Evolutionary conservation across 2,797 vertebrate genomes (phyloP), one percentile per base, ranked within the genome.

Genomic region (Gambelia wislizenii): DNA sequence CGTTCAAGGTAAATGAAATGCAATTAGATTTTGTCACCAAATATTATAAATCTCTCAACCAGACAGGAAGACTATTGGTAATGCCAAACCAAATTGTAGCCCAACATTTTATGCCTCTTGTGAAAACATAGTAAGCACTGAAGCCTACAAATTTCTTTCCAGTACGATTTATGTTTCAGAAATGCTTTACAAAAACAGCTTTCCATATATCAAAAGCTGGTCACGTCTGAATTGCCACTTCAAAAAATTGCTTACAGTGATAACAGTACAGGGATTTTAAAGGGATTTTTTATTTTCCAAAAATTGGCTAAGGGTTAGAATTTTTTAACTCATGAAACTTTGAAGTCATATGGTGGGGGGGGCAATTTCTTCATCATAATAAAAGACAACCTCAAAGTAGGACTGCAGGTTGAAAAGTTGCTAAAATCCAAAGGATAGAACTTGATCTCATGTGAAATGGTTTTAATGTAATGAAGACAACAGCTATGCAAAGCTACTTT

Each of bases 341-440:
- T 18, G 27, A 89, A 78, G 39, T 84, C 67, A 61, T 10, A n/a
- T 61, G 52, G 54, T 30, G 27, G 69, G 52, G 2, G 30, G 56
- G 79, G 47, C 74, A 78, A 84, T 84, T 69, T 79, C 61, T n/a
- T 6, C 47, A 70, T 54, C 22, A 36, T 56, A 81, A 81, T 59
- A 30, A 27, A 84, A 52, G 10, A 13, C 4, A 49, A 33, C 14
- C 47, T 88, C 36, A 67, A 83, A 77, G 44, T 7, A 76, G 25
- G 47, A 16, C 13, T 77, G 72, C 25, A 76, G 47, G 67, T 14
- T 76, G 56, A n/a, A 76, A 88, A 76, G 56, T 30, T 69, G 54
- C 81, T 83, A 64, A 77, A 83, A 83, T 77, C 44, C 59, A 39
- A 88, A 77, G 27, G n/a, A 39, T 33, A 67, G 81, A 76, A 83